phyloP scores from a whole-genome alignment of 1,140 invertebrate species.

The Danaus melanippus region DNA sequence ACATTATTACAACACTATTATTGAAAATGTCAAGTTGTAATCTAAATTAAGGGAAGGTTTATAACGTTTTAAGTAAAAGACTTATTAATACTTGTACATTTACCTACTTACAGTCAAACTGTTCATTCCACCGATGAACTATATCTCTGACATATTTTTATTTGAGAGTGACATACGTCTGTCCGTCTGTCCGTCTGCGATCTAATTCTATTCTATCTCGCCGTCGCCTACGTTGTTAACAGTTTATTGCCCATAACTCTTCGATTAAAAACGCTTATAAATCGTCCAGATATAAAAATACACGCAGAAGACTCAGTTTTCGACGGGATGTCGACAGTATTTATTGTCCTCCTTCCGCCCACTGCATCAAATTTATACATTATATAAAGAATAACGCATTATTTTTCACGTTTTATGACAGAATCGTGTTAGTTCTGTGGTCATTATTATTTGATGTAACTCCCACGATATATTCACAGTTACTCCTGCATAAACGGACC shows the following conservation, averaged over 20 bases:
- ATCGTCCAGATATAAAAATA: conserved; percentile 22
- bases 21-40: no score
- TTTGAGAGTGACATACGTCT: conserved; percentile 9
- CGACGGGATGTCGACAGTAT: conserved; percentile 22
- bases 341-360: conserved; percentile 28
- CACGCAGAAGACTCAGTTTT: conserved; percentile 12
- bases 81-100: no score
- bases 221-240: conserved; percentile 18
- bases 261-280: conserved; percentile 26
- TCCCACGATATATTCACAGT: conserved; percentile 18
- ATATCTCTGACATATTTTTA: background rate
- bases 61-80: no score
- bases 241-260: conserved; percentile 25
- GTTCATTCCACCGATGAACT: no score
- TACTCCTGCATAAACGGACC: no score
- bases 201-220: conserved; percentile 17
- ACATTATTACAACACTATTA: no score
- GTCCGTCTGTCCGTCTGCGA: conserved; percentile 4
- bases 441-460: conserved; percentile 33
- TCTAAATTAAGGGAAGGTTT: no score
- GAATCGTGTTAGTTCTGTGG: conserved; percentile 25
- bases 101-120: no score
- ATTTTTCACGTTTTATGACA: conserved; percentile 47
- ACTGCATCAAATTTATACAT: conserved; percentile 22
- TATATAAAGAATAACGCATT: conserved; percentile 34